These are phyloP conservation scores for Megalonaias nervosa DNA, from an alignment of 1,140 invertebrate genomes.

Conservation along the genomic window DNA sequence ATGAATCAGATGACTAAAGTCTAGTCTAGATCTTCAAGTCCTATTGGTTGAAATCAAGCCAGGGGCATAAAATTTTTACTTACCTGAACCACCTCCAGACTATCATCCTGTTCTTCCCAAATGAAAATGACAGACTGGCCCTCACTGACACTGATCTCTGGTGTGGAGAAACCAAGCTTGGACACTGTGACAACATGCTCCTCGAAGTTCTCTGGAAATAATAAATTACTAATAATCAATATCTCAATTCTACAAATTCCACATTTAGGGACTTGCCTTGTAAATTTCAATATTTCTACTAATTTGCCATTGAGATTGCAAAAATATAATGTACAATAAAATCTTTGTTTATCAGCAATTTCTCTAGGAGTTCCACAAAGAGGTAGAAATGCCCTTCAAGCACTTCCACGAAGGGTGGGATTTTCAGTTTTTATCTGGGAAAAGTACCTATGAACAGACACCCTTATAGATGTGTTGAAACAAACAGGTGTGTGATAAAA, in stretches of 20 bases:
- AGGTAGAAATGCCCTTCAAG: too few relatives aligned
- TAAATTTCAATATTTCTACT: neutral
- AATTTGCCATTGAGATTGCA: neutral
- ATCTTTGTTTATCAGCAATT: too few relatives aligned
- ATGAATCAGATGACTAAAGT: neutral
- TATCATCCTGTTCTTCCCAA: conserved; percentile 12
- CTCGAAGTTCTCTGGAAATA: conserved; percentile 55
- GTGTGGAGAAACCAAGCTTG: conserved; percentile 59
- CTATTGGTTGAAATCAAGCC: too few relatives aligned
- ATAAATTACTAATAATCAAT: neutral
- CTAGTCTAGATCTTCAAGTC: neutral
- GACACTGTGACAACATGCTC: conserved; percentile 56
- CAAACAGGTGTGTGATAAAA: too few relatives aligned
- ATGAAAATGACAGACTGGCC: conserved; percentile 54
- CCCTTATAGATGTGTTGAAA: too few relatives aligned
- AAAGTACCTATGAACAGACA: too few relatives aligned
- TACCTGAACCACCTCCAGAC: conserved; percentile 31
- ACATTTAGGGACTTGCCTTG: neutral
- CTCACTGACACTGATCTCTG: conserved; percentile 62
- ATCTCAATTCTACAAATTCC: neutral
- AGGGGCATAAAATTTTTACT: neutral
- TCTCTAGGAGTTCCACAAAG: too few relatives aligned
- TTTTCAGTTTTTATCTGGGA: too few relatives aligned
- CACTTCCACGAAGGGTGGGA: too few relatives aligned
- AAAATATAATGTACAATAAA: conserved; percentile 3